Evolutionary conservation across 1,140 invertebrate species (phyloP).

Genomic region (Ditylenchus dipsaci): DNA sequence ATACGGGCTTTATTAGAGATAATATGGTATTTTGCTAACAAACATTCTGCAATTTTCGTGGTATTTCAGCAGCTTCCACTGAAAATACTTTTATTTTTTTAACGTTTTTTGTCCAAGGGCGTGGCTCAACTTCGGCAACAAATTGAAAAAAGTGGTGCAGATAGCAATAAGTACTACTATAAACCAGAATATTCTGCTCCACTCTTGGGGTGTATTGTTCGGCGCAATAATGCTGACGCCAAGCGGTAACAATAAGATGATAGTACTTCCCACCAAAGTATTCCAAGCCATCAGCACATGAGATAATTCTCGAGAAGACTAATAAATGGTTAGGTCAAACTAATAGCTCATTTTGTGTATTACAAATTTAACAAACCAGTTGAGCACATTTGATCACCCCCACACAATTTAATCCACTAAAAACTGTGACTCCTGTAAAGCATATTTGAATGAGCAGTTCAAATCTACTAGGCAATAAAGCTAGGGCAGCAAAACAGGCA

Average conservation of each 20-base stretch:
- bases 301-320: not conserved
- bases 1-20: no score
- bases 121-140: not conserved
- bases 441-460: not conserved
- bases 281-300: not conserved
- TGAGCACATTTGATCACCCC: not conserved
- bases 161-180: not conserved
- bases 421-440: not conserved
- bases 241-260: not conserved
- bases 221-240: not conserved
- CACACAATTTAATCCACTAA: no score
- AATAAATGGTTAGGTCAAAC: not conserved
- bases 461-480: not conserved
- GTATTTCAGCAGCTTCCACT: not conserved
- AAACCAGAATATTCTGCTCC: not conserved
- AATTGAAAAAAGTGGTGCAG: not conserved
- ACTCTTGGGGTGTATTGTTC: not conserved
- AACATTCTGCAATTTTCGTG: no score
- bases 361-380: not conserved
- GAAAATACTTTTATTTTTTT: not conserved
- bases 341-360: no score
- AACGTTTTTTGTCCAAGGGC: not conserved
- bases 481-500: not conserved
- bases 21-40: no score
- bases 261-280: not conserved